Base-by-base conservation (phyloP, 1,140 invertebrate genomes). In the Belonocnema kinseyi region DNA sequence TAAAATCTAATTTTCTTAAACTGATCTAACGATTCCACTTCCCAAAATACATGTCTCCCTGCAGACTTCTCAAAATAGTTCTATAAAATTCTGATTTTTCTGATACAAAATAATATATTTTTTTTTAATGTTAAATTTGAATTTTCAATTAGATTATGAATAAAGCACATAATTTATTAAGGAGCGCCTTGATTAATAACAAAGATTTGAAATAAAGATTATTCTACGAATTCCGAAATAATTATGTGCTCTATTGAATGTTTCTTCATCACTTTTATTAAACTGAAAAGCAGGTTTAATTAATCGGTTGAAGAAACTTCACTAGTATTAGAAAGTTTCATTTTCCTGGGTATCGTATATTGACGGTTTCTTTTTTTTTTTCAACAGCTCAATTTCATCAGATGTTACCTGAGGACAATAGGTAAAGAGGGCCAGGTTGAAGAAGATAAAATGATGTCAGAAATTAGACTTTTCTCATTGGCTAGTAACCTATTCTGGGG, bases 401-500 rank as follows among this genome's bases (percentile, higher is more conserved):
- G 90, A 86, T 92, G 92, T 84, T 94, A 94, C 79, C 85, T 94
- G 83, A 93, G 88, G 83, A 90, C 90, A 74, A 86, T 89, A 46
- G 87, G 89, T 3, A 92, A 91, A 85, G 89, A 91, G 72, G 86
- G 85, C 6, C 19, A 50, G 0, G 50, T 72, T 13, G 93, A 93
- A 66, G 92, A 94, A 7, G 92, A 93, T 73, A 91, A 92, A 16
- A 82, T 98, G 13, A 90, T 97, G 78, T 87, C 90, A 50, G 98
- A 99, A 92, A 94, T 97, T 16, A 94, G 95, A 73, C 91, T 95
- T 10, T 98, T 97, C 85, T 95, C 95, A 0, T 90, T 98, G 52
- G 96, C 95, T 17, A 97, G 96, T n/a, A 97, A 99, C 88, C 94
- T 99, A 21, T 95, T 99, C 82, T 99, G 98, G 98, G 94, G 93